These are phyloP conservation scores for Bicyclus anynana DNA, from an alignment of 1,140 invertebrate genomes.

Conservation along the genomic window DNA sequence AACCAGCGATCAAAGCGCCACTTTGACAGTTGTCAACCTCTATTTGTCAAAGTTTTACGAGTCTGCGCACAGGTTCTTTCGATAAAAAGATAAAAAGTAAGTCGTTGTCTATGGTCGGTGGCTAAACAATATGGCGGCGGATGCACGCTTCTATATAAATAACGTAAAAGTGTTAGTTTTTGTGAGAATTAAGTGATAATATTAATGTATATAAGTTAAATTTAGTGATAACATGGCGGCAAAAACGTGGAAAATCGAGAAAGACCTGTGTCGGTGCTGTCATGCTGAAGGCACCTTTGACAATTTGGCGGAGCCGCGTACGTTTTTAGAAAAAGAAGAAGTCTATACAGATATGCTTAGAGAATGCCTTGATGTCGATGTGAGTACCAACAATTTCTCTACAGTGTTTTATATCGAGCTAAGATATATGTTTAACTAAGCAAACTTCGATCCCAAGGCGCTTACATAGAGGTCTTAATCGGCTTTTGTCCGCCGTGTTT, in stretches of 20 bases:
- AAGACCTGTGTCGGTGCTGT: slow-evolving; percentile 57
- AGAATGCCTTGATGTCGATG: slow-evolving; percentile 48
- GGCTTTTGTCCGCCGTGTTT: too few species aligned
- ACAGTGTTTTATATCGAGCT: not conserved
- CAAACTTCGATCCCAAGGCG: too few species aligned
- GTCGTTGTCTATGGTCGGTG: too few species aligned
- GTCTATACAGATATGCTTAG: slow-evolving; percentile 54
- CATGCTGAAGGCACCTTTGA: slow-evolving; percentile 49
- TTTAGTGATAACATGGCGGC: slow-evolving; percentile 36
- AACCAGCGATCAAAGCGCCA: too few species aligned
- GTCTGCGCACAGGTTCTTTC: too few species aligned
- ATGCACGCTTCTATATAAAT: not conserved
- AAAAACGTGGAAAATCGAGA: slow-evolving; percentile 44
- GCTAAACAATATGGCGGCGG: not conserved
- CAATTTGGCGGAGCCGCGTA: slow-evolving; percentile 40
- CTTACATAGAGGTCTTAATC: too few species aligned
- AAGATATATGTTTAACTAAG: too few species aligned
- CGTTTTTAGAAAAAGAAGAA: slow-evolving; percentile 33
- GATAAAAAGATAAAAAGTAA: too few species aligned
- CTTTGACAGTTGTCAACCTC: too few species aligned
- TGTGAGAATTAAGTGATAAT: not conserved
- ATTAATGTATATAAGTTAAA: not conserved
- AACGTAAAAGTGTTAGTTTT: not conserved
- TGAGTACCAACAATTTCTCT: slow-evolving; percentile 30
- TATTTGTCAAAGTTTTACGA: too few species aligned